Evolutionary conservation across 2,888 invertebrate genomes (phyloP).

Genomic region (Calliopum simillimum): DNA sequence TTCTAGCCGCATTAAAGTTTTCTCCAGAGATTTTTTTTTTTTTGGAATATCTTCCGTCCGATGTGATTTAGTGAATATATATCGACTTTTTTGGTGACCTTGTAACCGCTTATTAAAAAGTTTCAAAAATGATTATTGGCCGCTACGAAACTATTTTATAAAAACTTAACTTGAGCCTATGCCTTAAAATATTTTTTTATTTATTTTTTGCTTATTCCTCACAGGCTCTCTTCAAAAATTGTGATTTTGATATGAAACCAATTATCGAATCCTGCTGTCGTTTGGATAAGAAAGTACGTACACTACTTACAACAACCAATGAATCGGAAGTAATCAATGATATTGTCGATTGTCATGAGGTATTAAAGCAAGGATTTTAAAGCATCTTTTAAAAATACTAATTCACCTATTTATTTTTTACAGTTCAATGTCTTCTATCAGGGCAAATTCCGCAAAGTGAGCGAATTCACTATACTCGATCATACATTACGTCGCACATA

Average conservation of each 20-base stretch:
- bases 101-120: no score
- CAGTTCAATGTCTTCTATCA: constrained; percentile 66
- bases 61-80: no score
- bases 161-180: neutral
- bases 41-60: no score
- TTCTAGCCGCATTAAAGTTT: no score
- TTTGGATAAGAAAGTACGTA: constrained; percentile 63
- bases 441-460: constrained; percentile 65
- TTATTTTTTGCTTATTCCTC: neutral
- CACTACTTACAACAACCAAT: constrained; percentile 62
- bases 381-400: neutral
- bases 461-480: constrained; percentile 63
- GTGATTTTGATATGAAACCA: constrained; percentile 62
- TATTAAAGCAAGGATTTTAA: constrained; percentile 39
- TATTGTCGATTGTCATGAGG: constrained; percentile 63
- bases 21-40: no score
- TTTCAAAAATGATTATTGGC: no score
- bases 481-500: constrained; percentile 60
- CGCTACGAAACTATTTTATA: no score
- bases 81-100: no score
- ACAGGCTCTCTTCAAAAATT: constrained; percentile 63
- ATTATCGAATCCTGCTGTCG: constrained; percentile 65
- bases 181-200: neutral
- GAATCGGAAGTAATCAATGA: constrained; percentile 67
- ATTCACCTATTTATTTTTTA: constrained; percentile 8